These are phyloP conservation scores for Ennomos fuscantarius DNA, from an alignment of 2,888 invertebrate species.

Conservation along the genomic window DNA sequence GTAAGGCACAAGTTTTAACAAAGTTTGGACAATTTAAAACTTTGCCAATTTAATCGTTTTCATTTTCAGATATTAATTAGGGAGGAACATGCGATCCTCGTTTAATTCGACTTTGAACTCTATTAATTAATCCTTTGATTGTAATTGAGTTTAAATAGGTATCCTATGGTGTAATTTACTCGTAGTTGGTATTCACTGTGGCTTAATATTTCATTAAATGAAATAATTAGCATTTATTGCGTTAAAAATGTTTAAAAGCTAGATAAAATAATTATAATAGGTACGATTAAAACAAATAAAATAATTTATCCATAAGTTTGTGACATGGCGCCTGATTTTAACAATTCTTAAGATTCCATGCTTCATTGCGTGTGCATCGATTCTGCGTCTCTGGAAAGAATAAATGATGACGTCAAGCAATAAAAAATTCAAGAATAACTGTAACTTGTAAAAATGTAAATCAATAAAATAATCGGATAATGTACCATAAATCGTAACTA, in stretches of 20 bases:
- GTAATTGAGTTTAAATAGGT: constrained; percentile 1
- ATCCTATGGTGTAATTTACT: neutral
- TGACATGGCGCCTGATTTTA: constrained; percentile 1
- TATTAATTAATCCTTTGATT: constrained; percentile 28
- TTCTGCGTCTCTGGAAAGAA: constrained; percentile 58
- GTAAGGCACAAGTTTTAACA: constrained; percentile 39
- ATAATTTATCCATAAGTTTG: neutral
- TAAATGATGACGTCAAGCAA: neutral
- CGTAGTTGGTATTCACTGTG: too few relatives aligned
- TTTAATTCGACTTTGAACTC: constrained; percentile 31
- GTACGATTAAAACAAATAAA: neutral
- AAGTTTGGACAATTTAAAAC: constrained; percentile 45
- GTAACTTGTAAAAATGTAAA: too few relatives aligned
- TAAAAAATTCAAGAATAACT: neutral
- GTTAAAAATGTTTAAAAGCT: too few relatives aligned
- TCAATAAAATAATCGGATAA: too few relatives aligned
- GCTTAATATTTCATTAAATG: too few relatives aligned
- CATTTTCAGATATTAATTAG: constrained; percentile 26
- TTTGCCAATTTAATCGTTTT: constrained; percentile 45
- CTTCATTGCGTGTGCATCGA: constrained; percentile 45
- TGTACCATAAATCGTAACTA: too few relatives aligned
- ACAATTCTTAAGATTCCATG: neutral
- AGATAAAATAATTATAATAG: too few relatives aligned
- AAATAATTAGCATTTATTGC: too few relatives aligned
- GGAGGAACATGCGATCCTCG: constrained; percentile 27